phyloP scores from a whole-genome alignment of 1,140 invertebrate genomes.

The Triops longicaudatus region DNA sequence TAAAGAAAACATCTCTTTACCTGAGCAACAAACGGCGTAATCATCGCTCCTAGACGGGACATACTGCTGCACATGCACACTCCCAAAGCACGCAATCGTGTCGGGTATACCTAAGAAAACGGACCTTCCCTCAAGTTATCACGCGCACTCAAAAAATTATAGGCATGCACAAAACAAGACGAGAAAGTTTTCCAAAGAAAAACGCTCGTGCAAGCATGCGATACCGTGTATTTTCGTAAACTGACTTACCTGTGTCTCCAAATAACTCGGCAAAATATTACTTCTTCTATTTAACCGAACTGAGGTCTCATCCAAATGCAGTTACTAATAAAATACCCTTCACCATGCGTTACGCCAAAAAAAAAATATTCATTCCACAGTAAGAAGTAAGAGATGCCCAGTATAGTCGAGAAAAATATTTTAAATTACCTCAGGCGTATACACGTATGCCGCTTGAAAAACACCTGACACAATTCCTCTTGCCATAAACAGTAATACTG shows the following conservation, averaged over 20 bases:
- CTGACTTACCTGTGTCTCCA: background rate
- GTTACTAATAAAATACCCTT: background rate
- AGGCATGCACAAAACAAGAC: too few species aligned
- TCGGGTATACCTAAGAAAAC: conserved; percentile 63
- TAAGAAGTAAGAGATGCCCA: background rate
- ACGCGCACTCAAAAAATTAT: too few species aligned
- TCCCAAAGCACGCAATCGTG: conserved; percentile 73
- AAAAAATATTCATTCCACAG: background rate
- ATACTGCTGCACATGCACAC: conserved; percentile 83
- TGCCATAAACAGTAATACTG: conserved; percentile 80
- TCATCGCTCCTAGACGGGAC: conserved; percentile 81
- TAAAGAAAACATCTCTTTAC: too few species aligned
- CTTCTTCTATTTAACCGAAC: background rate
- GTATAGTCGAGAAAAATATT: background rate
- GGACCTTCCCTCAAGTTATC: too few species aligned
- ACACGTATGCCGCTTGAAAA: conserved; percentile 91
- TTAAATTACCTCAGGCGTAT: conserved; percentile 74
- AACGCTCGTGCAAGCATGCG: conserved; percentile 13
- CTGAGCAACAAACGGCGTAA: conserved; percentile 87
- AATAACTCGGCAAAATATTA: background rate
- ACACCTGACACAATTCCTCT: conserved; percentile 86
- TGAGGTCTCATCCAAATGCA: background rate
- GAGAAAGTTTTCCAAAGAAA: background rate
- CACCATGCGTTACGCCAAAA: background rate
- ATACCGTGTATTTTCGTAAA: background rate